Percentiles rank a stretch among this genome's conserved stretches.
phyloP scores from a whole-genome alignment of 2,797 vertebrate genomes.

The Alauda arvensis region DNA sequence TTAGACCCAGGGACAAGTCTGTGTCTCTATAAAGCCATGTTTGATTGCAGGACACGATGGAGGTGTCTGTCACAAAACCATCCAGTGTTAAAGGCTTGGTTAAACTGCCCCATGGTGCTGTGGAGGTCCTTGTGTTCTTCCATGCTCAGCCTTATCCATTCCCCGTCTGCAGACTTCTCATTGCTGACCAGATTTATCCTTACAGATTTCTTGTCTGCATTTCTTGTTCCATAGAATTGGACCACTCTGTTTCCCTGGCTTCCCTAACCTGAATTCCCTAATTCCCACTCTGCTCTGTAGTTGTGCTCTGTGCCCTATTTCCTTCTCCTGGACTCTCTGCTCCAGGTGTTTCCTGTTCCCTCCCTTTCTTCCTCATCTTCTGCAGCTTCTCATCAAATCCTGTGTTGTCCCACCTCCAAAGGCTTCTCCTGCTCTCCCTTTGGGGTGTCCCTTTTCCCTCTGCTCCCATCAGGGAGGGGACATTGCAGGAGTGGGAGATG shows the following conservation, averaged over 20 bases:
- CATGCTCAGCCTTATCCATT: neutral
- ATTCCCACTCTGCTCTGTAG: rapidly evolving
- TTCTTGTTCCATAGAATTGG: neutral
- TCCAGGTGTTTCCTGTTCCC: neutral
- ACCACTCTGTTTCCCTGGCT: neutral
- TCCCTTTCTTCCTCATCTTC: neutral
- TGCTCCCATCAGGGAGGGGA: neutral
- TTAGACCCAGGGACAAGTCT: neutral
- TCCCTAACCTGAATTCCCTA: neutral
- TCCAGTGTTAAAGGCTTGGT: rapidly evolving
- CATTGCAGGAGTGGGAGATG: neutral
- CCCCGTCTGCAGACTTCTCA: neutral
- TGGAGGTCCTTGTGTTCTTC: neutral
- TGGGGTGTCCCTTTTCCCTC: neutral
- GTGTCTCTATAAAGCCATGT: rapidly evolving
- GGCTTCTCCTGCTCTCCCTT: neutral
- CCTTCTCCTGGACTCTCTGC: neutral
- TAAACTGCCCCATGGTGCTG: neutral
- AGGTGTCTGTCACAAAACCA: neutral
- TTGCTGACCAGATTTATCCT: neutral
- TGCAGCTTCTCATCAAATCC: neutral
- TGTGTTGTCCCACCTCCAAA: neutral
- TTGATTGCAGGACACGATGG: rapidly evolving
- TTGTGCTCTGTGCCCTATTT: rapidly evolving
- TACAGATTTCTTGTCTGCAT: neutral